Conservation (phyloP, 2,113 vertebrate species). For the Misgurnus anguillicaudatus region DNA sequence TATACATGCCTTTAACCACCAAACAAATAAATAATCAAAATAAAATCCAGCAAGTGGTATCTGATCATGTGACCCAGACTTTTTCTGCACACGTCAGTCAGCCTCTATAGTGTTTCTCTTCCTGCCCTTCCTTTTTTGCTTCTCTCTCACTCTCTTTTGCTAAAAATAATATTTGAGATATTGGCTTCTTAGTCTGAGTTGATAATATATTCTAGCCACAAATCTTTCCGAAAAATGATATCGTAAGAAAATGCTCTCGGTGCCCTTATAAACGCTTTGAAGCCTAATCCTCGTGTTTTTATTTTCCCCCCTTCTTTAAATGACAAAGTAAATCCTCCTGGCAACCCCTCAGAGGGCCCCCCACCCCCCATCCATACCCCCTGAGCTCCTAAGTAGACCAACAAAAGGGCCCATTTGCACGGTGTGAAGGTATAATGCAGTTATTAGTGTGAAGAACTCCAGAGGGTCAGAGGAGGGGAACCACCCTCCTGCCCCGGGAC, state of each 20-base stretch:
- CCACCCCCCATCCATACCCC: conserved; percentile 47
- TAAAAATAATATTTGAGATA: conserved; percentile 41
- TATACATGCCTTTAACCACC: conserved; percentile 27
- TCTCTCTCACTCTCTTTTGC: conserved; percentile 16
- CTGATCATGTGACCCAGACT: conserved; percentile 40
- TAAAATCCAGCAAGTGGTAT: conserved; percentile 10
- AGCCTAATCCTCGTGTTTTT: conserved; percentile 43
- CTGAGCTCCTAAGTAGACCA: conserved; percentile 48
- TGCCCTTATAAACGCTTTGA: conserved; percentile 46
- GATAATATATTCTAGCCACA: conserved; percentile 60
- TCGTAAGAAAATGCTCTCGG: conserved; percentile 45
- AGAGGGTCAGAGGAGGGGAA: conserved; percentile 57
- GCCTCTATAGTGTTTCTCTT: conserved; percentile 21
- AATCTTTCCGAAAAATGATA: conserved; percentile 54
- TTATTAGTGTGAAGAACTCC: conserved; percentile 62
- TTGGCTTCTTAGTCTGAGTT: conserved; percentile 37
- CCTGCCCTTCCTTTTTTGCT: conserved; percentile 1
- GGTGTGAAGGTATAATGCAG: conserved; percentile 62
- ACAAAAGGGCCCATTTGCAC: conserved; percentile 64
- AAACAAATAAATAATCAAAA: conserved; percentile 31
- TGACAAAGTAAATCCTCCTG: conserved; percentile 60
- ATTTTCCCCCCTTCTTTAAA: conserved; percentile 55
- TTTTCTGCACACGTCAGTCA: conserved; percentile 24
- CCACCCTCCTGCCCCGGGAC: conserved; percentile 50
- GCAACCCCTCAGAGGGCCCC: conserved; percentile 43